Evolutionary conservation across 2,888 invertebrate species (phyloP).

Genomic region (Teleiodes luculella): DNA sequence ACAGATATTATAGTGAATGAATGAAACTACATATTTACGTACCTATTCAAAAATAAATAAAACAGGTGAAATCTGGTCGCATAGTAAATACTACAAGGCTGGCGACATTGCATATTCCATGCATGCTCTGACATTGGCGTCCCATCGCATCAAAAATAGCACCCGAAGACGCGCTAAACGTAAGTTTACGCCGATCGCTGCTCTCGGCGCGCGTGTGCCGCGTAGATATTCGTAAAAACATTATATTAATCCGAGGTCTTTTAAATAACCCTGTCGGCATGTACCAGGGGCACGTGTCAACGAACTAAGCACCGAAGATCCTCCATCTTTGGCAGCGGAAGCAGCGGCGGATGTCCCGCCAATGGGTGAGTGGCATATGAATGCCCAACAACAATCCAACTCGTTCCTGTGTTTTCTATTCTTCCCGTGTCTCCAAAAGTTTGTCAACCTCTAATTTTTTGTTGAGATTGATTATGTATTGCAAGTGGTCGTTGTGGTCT

Average conservation of each 20-base stretch:
- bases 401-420: conserved; percentile 73
- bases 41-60: neutral
- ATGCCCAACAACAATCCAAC: conserved; percentile 68
- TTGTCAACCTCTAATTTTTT: conserved; percentile 76
- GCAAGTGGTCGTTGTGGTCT: neutral
- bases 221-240: conserved; percentile 17
- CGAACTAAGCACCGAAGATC: conserved; percentile 68
- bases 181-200: conserved; percentile 68
- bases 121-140: conserved; percentile 78
- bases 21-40: too few species aligned
- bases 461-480: conserved; percentile 42
- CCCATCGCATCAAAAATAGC: conserved; percentile 77
- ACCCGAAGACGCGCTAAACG: conserved; percentile 69
- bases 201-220: conserved; percentile 56
- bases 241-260: neutral
- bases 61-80: conserved; percentile 13
- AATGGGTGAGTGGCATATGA: conserved; percentile 75
- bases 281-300: conserved; percentile 61
- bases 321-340: conserved; percentile 78
- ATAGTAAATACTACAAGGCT: conserved; percentile 52
- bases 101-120: conserved; percentile 77
- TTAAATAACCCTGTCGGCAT: conserved; percentile 38
- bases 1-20: too few species aligned
- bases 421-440: conserved; percentile 72
- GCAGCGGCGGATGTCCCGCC: conserved; percentile 74